Conservation (phyloP, 2,888 invertebrate genomes). For the Zygothrica quintamaculata region DNA sequence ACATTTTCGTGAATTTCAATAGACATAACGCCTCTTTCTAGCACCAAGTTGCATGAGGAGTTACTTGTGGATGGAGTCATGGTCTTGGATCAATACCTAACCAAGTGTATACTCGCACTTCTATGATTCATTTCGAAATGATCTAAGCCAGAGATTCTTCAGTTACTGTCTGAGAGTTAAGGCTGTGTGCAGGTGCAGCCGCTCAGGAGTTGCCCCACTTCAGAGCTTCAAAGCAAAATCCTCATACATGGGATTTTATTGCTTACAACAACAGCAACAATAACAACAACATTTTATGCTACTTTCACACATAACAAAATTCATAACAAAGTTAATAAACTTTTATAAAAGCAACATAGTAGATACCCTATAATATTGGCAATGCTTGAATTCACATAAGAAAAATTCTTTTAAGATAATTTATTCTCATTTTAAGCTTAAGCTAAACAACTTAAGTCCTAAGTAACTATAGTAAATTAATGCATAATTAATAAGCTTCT, state of each 20-base stretch:
- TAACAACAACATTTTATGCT: conserved; percentile 18
- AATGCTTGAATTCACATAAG: not conserved
- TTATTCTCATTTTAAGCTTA: too few species aligned
- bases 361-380: conserved; percentile 11
- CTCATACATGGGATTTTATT: conserved; percentile 54
- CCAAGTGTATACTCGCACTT: too few species aligned
- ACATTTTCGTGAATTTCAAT: conserved; percentile 66
- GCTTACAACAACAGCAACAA: conserved; percentile 1
- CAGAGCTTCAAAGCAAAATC: conserved; percentile 25
- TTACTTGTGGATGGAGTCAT: conserved; percentile 43
- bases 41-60: conserved; percentile 42
- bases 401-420: not conserved
- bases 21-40: conserved; percentile 66
- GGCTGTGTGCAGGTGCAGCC: conserved; percentile 44
- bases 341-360: not conserved
- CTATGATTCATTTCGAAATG: conserved; percentile 65
- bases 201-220: conserved; percentile 46
- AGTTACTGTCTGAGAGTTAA: conserved; percentile 18
- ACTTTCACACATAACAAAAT: conserved; percentile 59
- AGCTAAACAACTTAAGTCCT: too few species aligned
- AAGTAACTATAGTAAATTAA: too few species aligned
- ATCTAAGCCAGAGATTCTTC: conserved; percentile 46
- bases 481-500: too few species aligned
- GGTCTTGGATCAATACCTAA: conserved; percentile 29
- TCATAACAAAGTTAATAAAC: not conserved